Base-by-base conservation (phyloP, 2,113 vertebrate genomes). In the Sebastes schlegelii region DNA sequence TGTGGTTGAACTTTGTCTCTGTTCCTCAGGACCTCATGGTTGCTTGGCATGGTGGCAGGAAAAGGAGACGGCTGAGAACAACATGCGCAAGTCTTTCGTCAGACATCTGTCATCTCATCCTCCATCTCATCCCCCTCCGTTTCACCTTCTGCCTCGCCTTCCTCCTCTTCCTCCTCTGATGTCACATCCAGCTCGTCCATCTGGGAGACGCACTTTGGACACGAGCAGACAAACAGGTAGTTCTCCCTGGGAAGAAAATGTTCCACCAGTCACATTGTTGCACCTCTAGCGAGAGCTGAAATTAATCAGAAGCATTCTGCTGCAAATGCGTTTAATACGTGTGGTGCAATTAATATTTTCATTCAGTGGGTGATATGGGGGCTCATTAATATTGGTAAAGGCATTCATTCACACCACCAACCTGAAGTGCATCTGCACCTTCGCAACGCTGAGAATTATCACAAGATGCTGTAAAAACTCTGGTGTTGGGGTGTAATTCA, bases 101-200 rank as follows among this genome's bases (percentile, higher is more conserved):
- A 99, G 91, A 99, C 97, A 0, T 99, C 98, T 0, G 98, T 99
- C 98, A 99, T 99, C 93, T 99, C 98, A 40, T 99, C 98, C 91
- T 98, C 98, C 87, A 98, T 94, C 58, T 99, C 97, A 0, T 98
- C 98, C 2, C 97, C 97, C 34, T 99, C 98, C 0, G 96, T 95
- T 88, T 97, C 97, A 26, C 92, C 94, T 81, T 95, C 96, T 7
- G 92, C 96, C 72, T 95, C 97, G 5, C 85, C 96, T 61, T 96
- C 96, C 8, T 96, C 97, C 62, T 98, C 97, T 1, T 99, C 98
- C 21, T 99, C 98, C 0, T 99, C 98, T 0, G 98, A 99, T 4
- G 98, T 99, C 91, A 97, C 74, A 0, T 98, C 98, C 0, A 96
- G 94, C 4, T 99, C 98, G 0, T 97, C 96, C 2, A 94, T 95